Percentiles rank a stretch among this genome's conserved stretches.
Conservation (phyloP, 2,888 invertebrate genomes). For the Athetis lepigone region DNA sequence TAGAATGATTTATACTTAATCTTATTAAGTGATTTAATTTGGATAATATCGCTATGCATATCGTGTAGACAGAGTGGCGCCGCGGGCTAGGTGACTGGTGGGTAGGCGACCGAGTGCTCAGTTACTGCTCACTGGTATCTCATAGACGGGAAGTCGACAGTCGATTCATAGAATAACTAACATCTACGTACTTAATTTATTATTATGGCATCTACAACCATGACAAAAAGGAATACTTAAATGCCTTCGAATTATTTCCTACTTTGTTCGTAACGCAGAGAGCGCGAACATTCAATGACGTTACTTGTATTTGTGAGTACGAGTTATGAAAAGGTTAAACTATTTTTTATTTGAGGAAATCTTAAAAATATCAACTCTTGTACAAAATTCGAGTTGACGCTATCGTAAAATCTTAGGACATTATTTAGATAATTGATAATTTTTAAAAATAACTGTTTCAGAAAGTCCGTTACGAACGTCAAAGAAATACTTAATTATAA, state of each 20-base stretch:
- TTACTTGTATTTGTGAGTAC: conserved; percentile 59
- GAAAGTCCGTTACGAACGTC: conserved; percentile 27
- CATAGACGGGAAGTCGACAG: conserved; percentile 66
- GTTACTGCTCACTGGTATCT: conserved; percentile 56
- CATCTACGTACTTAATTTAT: conserved; percentile 68
- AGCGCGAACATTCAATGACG: conserved; percentile 59
- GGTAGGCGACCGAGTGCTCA: conserved; percentile 43
- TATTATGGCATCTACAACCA: conserved; percentile 72
- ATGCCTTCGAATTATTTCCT: conserved; percentile 59
- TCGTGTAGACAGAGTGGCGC: conserved; percentile 36
- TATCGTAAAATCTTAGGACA: conserved; percentile 56
- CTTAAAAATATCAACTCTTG: conserved; percentile 60
- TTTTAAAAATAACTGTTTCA: conserved; percentile 45
- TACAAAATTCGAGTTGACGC: conserved; percentile 59
- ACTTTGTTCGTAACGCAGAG: conserved; percentile 59
- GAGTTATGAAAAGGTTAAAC: conserved; percentile 59
- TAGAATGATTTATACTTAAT: conserved; percentile 83
- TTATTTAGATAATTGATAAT: conserved; percentile 54
- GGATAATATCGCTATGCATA: conserved; percentile 58
- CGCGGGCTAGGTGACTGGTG: conserved; percentile 30
- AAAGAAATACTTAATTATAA: conserved; percentile 23
- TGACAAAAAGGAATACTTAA: conserved; percentile 62
- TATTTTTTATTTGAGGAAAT: conserved; percentile 64
- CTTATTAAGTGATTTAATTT: conserved; percentile 80
- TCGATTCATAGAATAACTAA: conserved; percentile 68